Base-by-base conservation (phyloP, 2,888 invertebrate genomes). In the Cryptus armator region DNA sequence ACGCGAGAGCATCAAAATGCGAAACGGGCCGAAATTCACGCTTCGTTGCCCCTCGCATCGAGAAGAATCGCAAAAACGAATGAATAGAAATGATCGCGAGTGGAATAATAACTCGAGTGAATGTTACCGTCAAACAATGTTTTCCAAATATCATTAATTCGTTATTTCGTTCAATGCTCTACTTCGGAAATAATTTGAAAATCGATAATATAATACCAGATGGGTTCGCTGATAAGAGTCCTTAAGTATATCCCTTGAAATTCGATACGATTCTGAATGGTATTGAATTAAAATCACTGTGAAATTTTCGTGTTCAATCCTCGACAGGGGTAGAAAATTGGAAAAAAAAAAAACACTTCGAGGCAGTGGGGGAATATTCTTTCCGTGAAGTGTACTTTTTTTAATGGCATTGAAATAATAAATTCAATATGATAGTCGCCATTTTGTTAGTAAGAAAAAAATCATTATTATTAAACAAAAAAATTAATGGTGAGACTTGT, bases 1-100 rank as follows among this genome's bases (percentile, higher is more conserved):
- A 76, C 24, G 76, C 62, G 51, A 53, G 29, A 43, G 77, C 16
- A 62, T 78, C 46, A 70, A 78, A 59, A 70, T 46, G 62, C 56
- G 43, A 71, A 32, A 12, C 24, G 9, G 32, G 53, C n/a, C 19
- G 46, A 44, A 76, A 76, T 64, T 7, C 12, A 5, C 37, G 43
- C 37, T 72, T 71, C n/a, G 7, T 7, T 10, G 43, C 43, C 19
- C n/a, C 14, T 4, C 29, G 29, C 12, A 59, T 14, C 10, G 44
- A 68, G 48, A 64, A 32, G 48, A 68, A 64, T 62, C 62, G 10
- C 9, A 75, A 24, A 29, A 14, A 14, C 32, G n/a, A 14, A 48
- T 32, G 48, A 68, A 68, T 6, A 68, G 24, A 4, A 46, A 68
- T 5, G 24, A 48, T 68, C 68, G 24, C 19, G 48, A 16, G 6